Percentiles rank a stretch among this genome's conserved stretches.
Evolutionary conservation across 1,140 invertebrate genomes (phyloP).

Genomic region (Pygmarrhopalites habei): DNA sequence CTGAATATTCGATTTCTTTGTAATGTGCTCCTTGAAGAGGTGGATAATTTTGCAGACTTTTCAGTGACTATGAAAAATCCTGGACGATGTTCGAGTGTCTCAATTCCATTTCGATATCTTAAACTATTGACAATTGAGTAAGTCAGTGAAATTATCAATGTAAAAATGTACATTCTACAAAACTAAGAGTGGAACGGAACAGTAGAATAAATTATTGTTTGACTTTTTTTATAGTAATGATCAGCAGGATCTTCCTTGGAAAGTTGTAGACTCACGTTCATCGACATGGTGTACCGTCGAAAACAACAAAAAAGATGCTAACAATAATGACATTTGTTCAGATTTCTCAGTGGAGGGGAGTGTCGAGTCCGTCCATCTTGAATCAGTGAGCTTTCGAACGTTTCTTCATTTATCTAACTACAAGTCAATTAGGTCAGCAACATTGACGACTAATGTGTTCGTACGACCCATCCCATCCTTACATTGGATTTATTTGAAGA

Average conservation of each 20-base stretch:
- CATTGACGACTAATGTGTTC: slow-evolving; percentile 3
- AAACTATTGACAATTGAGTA: slow-evolving; percentile 11
- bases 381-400: slow-evolving; percentile 1
- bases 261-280: too few species aligned
- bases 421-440: not conserved
- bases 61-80: slow-evolving; percentile 3
- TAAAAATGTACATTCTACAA: too few species aligned
- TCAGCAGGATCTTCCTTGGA: slow-evolving; percentile 15
- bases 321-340: too few species aligned
- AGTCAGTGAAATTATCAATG: too few species aligned
- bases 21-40: not conserved
- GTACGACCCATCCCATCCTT: slow-evolving; percentile 9
- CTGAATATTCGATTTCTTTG: slow-evolving; percentile 10
- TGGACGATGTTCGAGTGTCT: not conserved
- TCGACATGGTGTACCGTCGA: too few species aligned
- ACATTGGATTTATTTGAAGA: slow-evolving; percentile 16
- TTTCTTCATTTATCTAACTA: slow-evolving; percentile 1
- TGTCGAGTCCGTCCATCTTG: slow-evolving; percentile 2
- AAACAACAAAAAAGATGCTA: too few species aligned
- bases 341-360: too few species aligned
- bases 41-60: slow-evolving; percentile 9
- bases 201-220: too few species aligned
- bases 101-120: slow-evolving; percentile 12
- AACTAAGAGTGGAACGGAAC: too few species aligned
- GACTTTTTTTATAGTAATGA: too few species aligned